A percentile compares a stretch with the other conserved stretches of the same genome.
These are phyloP conservation scores for Halichondria panicea DNA, from an alignment of 37 sponge, comb jelly and placozoan genomes.

Conservation along the genomic window DNA sequence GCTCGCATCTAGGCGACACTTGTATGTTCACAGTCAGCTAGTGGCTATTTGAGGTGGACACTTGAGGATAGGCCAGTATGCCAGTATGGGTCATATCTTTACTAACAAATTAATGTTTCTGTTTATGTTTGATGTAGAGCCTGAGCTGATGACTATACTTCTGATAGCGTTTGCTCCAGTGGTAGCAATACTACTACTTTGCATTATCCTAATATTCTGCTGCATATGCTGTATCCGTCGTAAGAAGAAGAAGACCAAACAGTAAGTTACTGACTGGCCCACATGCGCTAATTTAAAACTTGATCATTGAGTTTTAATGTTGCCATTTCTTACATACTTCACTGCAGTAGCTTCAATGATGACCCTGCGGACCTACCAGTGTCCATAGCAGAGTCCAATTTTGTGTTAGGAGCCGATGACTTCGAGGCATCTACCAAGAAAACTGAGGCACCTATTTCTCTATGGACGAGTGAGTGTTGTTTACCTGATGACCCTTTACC, in stretches of 20 bases:
- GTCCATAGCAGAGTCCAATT: slow-evolving; percentile 8
- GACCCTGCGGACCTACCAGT: slow-evolving; percentile 42
- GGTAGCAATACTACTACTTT: slow-evolving; percentile 25
- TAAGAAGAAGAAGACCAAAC: slow-evolving; percentile 25
- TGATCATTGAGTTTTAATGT: background rate
- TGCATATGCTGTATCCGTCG: slow-evolving; percentile 10
- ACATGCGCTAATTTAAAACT: background rate
- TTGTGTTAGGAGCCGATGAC: background rate
- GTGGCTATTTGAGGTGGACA: no score
- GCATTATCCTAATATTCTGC: slow-evolving; percentile 9
- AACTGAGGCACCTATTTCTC: slow-evolving; percentile 23
- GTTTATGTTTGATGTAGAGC: slow-evolving; percentile 5
- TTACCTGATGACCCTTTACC: background rate
- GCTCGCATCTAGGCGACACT: no score
- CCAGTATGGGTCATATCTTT: background rate
- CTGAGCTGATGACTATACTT: background rate
- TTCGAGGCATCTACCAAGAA: slow-evolving; percentile 10
- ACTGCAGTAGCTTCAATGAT: slow-evolving; percentile 11
- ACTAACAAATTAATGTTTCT: background rate
- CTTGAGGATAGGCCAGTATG: background rate
- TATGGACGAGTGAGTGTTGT: slow-evolving; percentile 56
- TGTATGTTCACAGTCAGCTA: no score
- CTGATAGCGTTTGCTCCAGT: slow-evolving; percentile 48
- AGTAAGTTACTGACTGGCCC: no score
- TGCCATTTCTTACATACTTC: no score